Base-by-base conservation (phyloP, 2,797 vertebrate genomes). In the Siniperca obscura region DNA sequence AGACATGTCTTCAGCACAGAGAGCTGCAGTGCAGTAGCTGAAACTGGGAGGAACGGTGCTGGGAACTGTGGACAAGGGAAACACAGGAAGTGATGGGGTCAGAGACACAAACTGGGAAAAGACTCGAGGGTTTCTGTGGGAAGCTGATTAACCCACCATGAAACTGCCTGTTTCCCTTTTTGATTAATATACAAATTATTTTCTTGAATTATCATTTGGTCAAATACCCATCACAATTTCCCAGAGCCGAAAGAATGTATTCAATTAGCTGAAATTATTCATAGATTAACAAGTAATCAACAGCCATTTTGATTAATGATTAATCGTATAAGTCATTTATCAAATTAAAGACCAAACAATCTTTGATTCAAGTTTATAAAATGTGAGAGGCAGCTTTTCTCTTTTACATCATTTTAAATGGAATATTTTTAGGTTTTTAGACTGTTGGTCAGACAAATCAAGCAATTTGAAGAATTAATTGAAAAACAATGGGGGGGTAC, bases 1-100 rank as follows among this genome's bases (percentile, higher is more conserved):
- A 85, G 55, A 30, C 69, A 2, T 1, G 48, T 70, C 65, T 85
- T 84, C 61, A 83, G 59, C 70, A 69, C 57, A 65, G 67, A 50
- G 64, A 48, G 68, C 53, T 14, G 56, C 59, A 62, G 78, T 52
- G 70, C 25, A 55, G 30, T 0, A 53, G 74, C 52, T 68, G 13
- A 12, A 57, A 10, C 68, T 25, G 50, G 22, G 30, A 22, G 27
- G 25, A 16, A 16, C 9, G 30, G 12, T 10, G 16, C 53, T 85
- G 85, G 69, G 82, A 83, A 74, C 25, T 82, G 60, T 83, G 87
- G 84, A 27, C 73, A 86, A 50, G 7, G 76, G 83, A 81, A 89
- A 83, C 72, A 60, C 86, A 83, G 88, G 88, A 89, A 83, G 86
- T 74, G 76, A 61, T 65, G 46, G 72, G 82, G 86, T 89, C 83